A percentile compares a stretch with the other conserved stretches of the same genome.
Evolutionary conservation across 2,113 vertebrate genomes (phyloP).

Genomic region (Eulemur rufifrons): DNA sequence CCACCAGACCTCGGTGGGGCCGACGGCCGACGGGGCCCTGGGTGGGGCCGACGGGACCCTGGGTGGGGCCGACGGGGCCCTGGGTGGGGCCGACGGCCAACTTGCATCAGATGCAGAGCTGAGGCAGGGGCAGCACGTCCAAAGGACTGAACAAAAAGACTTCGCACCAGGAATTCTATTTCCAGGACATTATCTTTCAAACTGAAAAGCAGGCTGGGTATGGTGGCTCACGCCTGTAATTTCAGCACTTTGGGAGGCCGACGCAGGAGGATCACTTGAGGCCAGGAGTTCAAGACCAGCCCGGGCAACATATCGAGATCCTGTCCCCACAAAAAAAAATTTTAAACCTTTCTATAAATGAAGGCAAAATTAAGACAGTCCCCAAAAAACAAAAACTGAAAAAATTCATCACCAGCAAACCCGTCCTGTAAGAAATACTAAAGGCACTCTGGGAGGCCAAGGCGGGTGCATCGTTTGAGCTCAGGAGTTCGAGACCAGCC

Average conservation of each 20-base stretch:
- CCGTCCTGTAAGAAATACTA: not conserved
- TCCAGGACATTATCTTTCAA: not conserved
- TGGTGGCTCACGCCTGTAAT: not conserved
- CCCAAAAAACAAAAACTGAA: not conserved
- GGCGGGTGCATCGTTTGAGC: too few relatives aligned
- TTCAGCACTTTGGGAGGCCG: not conserved
- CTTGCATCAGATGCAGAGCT: not conserved
- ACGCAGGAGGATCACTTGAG: too few relatives aligned
- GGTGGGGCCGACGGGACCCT: too few relatives aligned
- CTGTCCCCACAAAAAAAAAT: too few relatives aligned
- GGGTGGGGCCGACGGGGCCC: not conserved
- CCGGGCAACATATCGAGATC: too few relatives aligned
- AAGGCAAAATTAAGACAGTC: not conserved
- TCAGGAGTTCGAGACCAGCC: too few relatives aligned
- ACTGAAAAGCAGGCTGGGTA: not conserved
- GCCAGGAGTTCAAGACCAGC: too few relatives aligned
- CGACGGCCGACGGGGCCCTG: too few relatives aligned
- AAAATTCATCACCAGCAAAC: not conserved
- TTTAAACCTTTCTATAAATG: not conserved
- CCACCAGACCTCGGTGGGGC: too few relatives aligned
- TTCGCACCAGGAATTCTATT: not conserved
- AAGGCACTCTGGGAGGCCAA: too few relatives aligned
- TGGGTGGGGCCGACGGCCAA: not conserved
- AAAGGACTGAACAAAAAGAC: not conserved
- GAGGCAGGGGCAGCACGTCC: too few relatives aligned